These are phyloP conservation scores for Suricata suricatta DNA, from an alignment of 2,113 vertebrate genomes.

Conservation along the genomic window DNA sequence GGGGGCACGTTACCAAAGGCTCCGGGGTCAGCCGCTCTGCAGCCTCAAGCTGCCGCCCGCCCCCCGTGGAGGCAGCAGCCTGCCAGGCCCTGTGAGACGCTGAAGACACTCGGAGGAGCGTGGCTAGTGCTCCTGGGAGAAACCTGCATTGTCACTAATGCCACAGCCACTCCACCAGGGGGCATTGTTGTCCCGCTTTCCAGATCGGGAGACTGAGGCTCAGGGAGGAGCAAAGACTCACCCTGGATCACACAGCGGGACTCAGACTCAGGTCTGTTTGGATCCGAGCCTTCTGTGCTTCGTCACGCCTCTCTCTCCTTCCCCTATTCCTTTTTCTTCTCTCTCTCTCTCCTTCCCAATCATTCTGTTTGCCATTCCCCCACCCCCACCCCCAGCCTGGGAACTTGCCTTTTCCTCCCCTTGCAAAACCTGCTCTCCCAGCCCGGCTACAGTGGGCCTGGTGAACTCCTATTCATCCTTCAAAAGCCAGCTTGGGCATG, in stretches of 20 bases:
- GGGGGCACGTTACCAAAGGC: background rate
- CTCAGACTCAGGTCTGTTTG: background rate
- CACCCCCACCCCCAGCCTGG: background rate
- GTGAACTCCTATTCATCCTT: background rate
- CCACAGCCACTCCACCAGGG: background rate
- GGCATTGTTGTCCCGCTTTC: background rate
- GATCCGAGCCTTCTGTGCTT: background rate
- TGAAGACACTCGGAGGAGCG: background rate
- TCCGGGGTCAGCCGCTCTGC: background rate
- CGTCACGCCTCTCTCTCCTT: background rate
- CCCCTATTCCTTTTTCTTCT: background rate
- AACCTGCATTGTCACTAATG: fast-evolving
- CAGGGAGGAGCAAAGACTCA: background rate
- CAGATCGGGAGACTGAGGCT: background rate
- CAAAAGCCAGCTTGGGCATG: background rate
- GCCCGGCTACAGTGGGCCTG: too few relatives aligned
- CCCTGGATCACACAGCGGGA: background rate
- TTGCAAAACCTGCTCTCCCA: background rate
- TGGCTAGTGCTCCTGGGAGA: fast-evolving
- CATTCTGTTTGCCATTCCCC: background rate
- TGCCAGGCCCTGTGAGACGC: too few relatives aligned
- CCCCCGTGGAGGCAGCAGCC: background rate
- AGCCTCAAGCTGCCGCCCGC: background rate
- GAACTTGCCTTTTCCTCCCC: background rate
- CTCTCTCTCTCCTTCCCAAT: background rate